These are phyloP conservation scores for Xestia rhomboidea DNA, from an alignment of 2,888 invertebrate genomes.

Conservation along the genomic window DNA sequence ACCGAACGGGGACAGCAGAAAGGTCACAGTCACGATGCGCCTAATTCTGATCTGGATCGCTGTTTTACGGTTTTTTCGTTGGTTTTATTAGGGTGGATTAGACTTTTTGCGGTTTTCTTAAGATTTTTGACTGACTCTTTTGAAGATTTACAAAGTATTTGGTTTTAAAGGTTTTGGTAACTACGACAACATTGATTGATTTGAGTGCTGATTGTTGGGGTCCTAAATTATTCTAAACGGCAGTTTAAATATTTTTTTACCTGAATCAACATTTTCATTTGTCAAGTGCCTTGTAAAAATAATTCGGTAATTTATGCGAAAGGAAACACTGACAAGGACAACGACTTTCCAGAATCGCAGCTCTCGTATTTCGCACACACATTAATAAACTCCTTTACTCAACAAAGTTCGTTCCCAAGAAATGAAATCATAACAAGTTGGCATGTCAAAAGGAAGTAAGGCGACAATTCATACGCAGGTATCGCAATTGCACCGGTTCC, in stretches of 20 bases:
- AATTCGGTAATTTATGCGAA: too few relatives aligned
- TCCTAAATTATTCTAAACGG: too few relatives aligned
- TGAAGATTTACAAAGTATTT: too few relatives aligned
- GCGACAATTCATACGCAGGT: constrained; percentile 76
- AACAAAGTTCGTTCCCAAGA: constrained; percentile 57
- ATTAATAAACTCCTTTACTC: constrained; percentile 25
- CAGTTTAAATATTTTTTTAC: too few relatives aligned
- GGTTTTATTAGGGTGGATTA: constrained; percentile 1
- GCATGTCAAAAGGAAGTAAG: constrained; percentile 64
- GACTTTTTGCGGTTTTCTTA: background rate
- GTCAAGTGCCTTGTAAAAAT: too few relatives aligned
- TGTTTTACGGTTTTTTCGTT: background rate
- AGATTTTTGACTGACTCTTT: background rate
- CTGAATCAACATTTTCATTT: too few relatives aligned
- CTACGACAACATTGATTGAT: background rate
- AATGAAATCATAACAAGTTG: constrained; percentile 60
- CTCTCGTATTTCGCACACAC: background rate
- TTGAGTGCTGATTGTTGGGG: background rate
- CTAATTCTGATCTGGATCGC: constrained; percentile 50
- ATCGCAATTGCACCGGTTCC: constrained; percentile 81
- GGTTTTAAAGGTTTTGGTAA: background rate
- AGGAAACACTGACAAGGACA: background rate
- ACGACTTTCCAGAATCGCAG: background rate
- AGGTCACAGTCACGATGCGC: constrained; percentile 68
- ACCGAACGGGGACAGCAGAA: constrained; percentile 74